Conservation (phyloP, 2,113 vertebrate genomes). For the Erythrocercus mccallii region DNA sequence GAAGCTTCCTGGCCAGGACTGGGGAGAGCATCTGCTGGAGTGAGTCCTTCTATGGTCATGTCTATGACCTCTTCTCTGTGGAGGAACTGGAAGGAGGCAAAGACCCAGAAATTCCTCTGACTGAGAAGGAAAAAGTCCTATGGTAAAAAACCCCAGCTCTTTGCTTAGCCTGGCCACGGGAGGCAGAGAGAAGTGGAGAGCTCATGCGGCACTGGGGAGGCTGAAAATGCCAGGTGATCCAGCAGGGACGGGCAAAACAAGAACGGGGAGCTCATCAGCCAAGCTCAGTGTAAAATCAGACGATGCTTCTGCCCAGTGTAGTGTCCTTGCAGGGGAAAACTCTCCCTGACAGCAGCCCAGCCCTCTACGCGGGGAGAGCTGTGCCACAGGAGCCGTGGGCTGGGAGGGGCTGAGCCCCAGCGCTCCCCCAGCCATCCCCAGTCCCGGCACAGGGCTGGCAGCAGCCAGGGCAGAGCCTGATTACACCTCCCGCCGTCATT, state of each 20-base stretch:
- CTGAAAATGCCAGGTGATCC: background rate
- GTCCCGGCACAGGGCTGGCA: background rate
- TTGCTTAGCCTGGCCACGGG: background rate
- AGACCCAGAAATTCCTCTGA: background rate
- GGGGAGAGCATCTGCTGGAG: background rate
- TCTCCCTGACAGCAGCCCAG: background rate
- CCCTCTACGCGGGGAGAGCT: background rate
- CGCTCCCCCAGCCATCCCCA: accelerated
- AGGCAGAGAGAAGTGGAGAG: background rate
- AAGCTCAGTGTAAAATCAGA: background rate
- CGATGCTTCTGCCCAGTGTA: background rate
- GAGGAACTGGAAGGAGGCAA: background rate
- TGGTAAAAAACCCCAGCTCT: background rate
- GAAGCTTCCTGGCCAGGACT: background rate
- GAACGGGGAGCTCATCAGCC: background rate
- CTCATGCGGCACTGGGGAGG: background rate
- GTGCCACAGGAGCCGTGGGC: background rate
- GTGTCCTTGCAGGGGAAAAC: background rate
- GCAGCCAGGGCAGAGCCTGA: background rate
- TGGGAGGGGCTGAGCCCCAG: background rate
- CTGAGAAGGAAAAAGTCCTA: background rate
- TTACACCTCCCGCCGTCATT: background rate
- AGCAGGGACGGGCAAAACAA: background rate
- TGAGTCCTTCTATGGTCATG: accelerated
- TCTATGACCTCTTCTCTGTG: too few relatives aligned